These are phyloP conservation scores for Charaxes varanes DNA, from an alignment of 1,140 invertebrate species.

Conservation along the genomic window DNA sequence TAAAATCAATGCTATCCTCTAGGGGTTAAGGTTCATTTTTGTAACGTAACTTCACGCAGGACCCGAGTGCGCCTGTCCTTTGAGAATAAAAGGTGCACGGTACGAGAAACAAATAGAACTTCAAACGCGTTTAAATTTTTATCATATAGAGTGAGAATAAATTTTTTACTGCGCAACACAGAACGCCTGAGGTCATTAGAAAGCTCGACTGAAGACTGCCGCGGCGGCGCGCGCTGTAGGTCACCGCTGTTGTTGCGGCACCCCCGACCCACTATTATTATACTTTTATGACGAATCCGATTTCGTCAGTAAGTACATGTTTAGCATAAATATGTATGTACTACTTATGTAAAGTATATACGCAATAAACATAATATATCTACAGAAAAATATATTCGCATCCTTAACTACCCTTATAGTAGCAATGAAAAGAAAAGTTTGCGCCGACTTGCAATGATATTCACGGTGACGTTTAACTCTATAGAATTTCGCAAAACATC, in stretches of 20 bases:
- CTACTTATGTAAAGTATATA: no score
- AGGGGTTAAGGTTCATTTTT: conserved; percentile 61
- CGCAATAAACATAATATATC: no score
- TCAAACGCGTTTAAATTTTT: conserved; percentile 46
- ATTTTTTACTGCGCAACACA: conserved; percentile 49
- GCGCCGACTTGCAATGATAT: no score
- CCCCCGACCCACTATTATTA: conserved; percentile 70
- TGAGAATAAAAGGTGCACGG: conserved; percentile 27
- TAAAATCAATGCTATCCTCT: conserved; percentile 52
- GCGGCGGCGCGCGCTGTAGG: conserved; percentile 68
- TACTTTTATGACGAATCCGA: conserved; percentile 71
- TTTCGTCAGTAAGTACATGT: conserved; percentile 46
- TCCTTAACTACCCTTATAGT: no score
- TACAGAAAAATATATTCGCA: no score
- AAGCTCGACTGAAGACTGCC: conserved; percentile 68
- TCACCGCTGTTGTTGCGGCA: conserved; percentile 65
- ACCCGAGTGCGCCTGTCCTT: conserved; percentile 44
- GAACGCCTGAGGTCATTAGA: conserved; percentile 71
- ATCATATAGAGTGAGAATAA: conserved; percentile 33
- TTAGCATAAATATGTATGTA: conserved; percentile 20
- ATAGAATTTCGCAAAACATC: no score
- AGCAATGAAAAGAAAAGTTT: no score
- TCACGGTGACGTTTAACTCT: no score
- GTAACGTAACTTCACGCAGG: conserved; percentile 25
- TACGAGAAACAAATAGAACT: conserved; percentile 43